Evolutionary conservation across 2,797 vertebrate species (phyloP).

Genomic region (Taeniopygia guttata): DNA sequence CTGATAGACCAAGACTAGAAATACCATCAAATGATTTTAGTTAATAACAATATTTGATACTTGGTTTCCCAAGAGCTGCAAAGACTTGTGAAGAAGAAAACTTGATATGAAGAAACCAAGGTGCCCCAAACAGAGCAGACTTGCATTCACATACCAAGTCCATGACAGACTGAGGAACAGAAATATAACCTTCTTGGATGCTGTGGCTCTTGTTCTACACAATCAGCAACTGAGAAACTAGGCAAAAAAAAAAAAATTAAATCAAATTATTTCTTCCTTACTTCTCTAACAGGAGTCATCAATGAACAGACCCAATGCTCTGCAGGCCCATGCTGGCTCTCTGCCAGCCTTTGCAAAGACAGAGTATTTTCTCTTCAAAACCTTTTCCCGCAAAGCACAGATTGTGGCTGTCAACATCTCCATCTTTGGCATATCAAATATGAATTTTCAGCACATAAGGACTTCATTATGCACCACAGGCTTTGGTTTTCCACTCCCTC

Average conservation of each 20-base stretch:
- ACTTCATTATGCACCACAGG: constrained; percentile 5
- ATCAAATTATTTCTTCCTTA: background rate
- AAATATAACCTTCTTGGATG: background rate
- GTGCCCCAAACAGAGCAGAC: background rate
- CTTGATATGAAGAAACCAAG: background rate
- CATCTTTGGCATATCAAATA: background rate
- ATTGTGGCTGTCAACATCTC: constrained; percentile 24
- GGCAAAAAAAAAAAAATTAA: background rate
- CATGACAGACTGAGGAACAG: background rate
- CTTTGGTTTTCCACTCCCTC: constrained; percentile 30
- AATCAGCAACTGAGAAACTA: background rate
- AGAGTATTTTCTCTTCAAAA: background rate
- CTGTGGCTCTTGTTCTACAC: background rate
- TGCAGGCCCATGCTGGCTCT: background rate
- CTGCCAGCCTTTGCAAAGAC: background rate
- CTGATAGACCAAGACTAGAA: background rate
- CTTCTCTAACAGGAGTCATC: background rate
- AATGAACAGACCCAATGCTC: background rate
- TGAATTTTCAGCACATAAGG: constrained; percentile 1
- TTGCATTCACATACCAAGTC: background rate
- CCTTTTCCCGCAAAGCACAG: background rate
- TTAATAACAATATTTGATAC: background rate
- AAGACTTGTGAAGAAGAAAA: background rate
- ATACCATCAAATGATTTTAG: background rate
- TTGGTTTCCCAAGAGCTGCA: background rate